Conservation (phyloP, 2,797 vertebrate species). For the Xiphorhynchus erythropygius region DNA sequence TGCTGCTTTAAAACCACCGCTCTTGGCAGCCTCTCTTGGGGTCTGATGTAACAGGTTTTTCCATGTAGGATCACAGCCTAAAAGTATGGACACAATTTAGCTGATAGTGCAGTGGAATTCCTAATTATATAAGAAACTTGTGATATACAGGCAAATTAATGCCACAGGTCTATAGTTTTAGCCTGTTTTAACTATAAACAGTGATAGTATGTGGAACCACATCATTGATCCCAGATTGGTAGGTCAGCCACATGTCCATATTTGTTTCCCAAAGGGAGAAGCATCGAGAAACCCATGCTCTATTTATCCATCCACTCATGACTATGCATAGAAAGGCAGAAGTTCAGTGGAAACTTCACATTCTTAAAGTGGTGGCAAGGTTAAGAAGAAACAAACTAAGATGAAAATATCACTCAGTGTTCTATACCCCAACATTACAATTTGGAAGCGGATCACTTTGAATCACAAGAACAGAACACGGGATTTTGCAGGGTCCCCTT, state of each 20-base stretch:
- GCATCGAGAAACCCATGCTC: neutral
- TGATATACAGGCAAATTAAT: neutral
- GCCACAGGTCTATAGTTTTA: neutral
- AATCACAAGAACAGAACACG: neutral
- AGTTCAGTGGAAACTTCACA: neutral
- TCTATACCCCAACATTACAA: neutral
- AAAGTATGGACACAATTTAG: neutral
- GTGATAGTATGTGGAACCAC: accelerated
- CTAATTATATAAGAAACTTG: neutral
- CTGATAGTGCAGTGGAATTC: neutral
- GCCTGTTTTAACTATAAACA: neutral
- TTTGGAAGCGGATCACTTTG: neutral
- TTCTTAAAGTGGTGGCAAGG: neutral
- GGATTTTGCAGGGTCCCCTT: neutral
- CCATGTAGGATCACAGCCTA: slow-evolving; percentile 90
- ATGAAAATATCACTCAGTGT: neutral
- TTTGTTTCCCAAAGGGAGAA: neutral
- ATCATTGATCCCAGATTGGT: neutral
- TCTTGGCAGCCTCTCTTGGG: slow-evolving; percentile 84
- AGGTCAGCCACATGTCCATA: neutral
- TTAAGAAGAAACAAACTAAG: neutral
- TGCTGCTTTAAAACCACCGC: slow-evolving; percentile 80
- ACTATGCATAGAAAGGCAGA: neutral
- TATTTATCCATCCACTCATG: neutral
- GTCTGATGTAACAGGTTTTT: slow-evolving; percentile 82